Evolutionary conservation across 1,140 invertebrate genomes (phyloP).

Genomic region (Drosophila willistoni): DNA sequence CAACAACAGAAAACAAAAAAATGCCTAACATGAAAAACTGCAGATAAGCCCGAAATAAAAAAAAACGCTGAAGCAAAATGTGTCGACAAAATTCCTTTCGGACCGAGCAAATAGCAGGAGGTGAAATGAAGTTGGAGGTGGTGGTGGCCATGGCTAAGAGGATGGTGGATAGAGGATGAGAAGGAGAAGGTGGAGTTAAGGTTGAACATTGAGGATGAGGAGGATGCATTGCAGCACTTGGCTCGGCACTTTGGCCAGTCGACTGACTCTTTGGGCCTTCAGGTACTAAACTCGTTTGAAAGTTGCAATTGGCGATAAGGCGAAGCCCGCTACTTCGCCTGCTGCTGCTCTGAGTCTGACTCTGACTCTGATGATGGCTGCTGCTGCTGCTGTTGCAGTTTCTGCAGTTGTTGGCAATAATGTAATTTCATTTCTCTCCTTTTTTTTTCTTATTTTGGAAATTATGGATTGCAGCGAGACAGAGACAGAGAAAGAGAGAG

Average conservation of each 20-base stretch:
- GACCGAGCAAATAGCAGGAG: slow-evolving; percentile 15
- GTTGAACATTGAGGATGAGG: slow-evolving; percentile 24
- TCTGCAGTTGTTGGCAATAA: slow-evolving; percentile 27
- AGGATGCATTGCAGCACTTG: slow-evolving; percentile 32
- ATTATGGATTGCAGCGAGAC: slow-evolving; percentile 49
- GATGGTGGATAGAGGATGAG: not conserved
- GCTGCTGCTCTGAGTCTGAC: not conserved
- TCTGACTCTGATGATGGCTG: not conserved
- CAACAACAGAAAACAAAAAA: slow-evolving; percentile 22
- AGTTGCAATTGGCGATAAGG: slow-evolving; percentile 63
- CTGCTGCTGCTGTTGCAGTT: not conserved
- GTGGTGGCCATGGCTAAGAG: not conserved
- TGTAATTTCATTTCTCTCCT: slow-evolving; percentile 25
- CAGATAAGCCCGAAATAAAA: slow-evolving; percentile 44
- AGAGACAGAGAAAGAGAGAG: slow-evolving; percentile 12
- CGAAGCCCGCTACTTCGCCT: not conserved
- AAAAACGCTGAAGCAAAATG: slow-evolving; percentile 38
- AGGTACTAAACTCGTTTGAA: slow-evolving; percentile 75
- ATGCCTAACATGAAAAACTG: slow-evolving; percentile 51
- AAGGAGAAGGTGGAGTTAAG: not conserved
- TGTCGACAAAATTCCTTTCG: slow-evolving; percentile 64
- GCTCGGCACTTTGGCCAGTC: slow-evolving; percentile 20
- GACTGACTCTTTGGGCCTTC: slow-evolving; percentile 21
- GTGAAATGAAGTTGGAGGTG: not conserved
- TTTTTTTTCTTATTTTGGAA: slow-evolving; percentile 50